A percentile compares a stretch with the other conserved stretches of the same genome.
These are phyloP conservation scores for Temnothorax ravouxi DNA, from an alignment of 2,888 invertebrate species.

Conservation along the genomic window DNA sequence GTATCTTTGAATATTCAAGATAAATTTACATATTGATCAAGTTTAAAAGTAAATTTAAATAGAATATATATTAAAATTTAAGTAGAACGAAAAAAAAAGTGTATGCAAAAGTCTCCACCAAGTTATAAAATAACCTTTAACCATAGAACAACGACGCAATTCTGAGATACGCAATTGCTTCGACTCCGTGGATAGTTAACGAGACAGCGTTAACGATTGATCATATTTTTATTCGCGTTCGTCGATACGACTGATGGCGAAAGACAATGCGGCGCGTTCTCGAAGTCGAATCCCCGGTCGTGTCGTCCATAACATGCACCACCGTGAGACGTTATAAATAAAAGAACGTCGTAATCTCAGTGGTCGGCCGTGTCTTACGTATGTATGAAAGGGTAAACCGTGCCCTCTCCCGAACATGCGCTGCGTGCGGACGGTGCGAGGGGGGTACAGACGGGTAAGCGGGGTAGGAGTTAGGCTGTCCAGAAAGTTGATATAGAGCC, in stretches of 20 bases:
- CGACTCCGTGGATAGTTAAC: not conserved
- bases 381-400: slow-evolving; percentile 72
- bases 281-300: slow-evolving; percentile 74
- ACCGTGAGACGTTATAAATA: slow-evolving; percentile 79
- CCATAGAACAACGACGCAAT: not conserved
- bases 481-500: slow-evolving; percentile 82
- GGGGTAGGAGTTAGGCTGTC: slow-evolving; percentile 70
- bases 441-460: slow-evolving; percentile 59
- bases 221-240: slow-evolving; percentile 51
- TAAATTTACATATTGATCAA: not conserved
- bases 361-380: slow-evolving; percentile 74
- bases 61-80: not conserved
- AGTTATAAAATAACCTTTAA: not conserved
- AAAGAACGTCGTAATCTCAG: slow-evolving; percentile 81
- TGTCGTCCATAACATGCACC: slow-evolving; percentile 80
- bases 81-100: not conserved
- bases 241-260: slow-evolving; percentile 67
- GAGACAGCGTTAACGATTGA: slow-evolving; percentile 22
- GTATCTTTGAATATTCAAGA: not conserved
- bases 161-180: not conserved
- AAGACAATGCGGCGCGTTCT: slow-evolving; percentile 60
- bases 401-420: slow-evolving; percentile 56
- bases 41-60: slow-evolving; percentile 3
- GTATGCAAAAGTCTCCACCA: not conserved
- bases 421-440: slow-evolving; percentile 34